Evolutionary conservation across 2,797 vertebrate species (phyloP), one percentile per base, ranked within the genome.

Genomic region (Jordanella pulchra): DNA sequence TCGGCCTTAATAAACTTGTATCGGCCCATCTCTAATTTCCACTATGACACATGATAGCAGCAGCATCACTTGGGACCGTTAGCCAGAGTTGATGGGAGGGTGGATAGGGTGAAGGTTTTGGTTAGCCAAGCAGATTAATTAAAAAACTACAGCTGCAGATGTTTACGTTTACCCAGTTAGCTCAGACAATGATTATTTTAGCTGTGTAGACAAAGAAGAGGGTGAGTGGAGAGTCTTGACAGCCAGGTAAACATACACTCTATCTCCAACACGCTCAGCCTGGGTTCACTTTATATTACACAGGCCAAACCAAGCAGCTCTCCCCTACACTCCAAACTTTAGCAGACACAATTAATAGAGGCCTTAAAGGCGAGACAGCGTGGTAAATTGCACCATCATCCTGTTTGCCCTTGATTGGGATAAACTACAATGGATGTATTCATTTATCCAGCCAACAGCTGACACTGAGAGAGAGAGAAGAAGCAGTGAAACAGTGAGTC

Each of bases 141-240:
- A 2, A 68, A 58, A 67, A 69, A 76, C 14, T 54, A 65, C 9
- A 68, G 23, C 9, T 73, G 72, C n/a, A 69, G 7, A 64, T 18
- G 2, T 21, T 48, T 12, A 30, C 42, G 65, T 65, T 60, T 72
- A 66, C 64, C 51, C 9, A n/a, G 4, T 39, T 39, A 39, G 35
- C 35, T 39, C n/a, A 53, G 75, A 81, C 86, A 86, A 89, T 83
- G 73, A 89, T 91, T 86, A 81, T 81, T 71, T 63, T n/a, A 76
- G 56, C 82, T 73, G 78, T 10, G 65, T 82, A 84, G 73, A 88
- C 85, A 86, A 83, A 88, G 80, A 35, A 76, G 71, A 77, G 78
- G 82, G 83, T 69, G 71, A 74, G 80, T 7, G 67, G 63, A 79
- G 76, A 72, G 68, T 75, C 42, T 81, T 67, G 78, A 84, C 80